A percentile compares a stretch with the other conserved stretches of the same genome.
These are phyloP conservation scores for Vimba vimba DNA, from an alignment of 2,113 vertebrate species.

Conservation along the genomic window DNA sequence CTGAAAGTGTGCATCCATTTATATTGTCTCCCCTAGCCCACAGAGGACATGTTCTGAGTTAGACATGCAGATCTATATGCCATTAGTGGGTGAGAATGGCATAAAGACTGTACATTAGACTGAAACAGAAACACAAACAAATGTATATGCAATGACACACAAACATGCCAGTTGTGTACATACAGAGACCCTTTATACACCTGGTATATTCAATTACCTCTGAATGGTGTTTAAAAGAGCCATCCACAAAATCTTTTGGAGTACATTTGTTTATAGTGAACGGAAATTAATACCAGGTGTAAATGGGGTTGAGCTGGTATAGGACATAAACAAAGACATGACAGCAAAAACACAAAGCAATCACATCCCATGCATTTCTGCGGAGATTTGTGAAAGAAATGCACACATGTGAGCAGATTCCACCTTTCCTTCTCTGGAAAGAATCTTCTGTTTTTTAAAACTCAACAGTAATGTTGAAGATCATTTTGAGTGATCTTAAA, in stretches of 20 bases:
- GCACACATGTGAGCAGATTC: constrained; percentile 58
- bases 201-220: background rate
- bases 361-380: constrained; percentile 63
- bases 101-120: constrained; percentile 1
- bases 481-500: background rate
- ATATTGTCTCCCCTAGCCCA: background rate
- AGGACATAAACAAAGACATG: background rate
- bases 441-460: background rate
- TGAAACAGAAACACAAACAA: constrained; percentile 27
- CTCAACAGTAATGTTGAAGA: background rate
- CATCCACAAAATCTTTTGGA: background rate
- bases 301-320: background rate
- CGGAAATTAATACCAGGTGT: constrained; percentile 1
- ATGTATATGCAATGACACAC: background rate
- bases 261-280: background rate
- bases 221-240: background rate
- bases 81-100: background rate
- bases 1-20: constrained; percentile 14
- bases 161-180: constrained; percentile 40
- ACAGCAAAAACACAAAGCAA: constrained; percentile 35
- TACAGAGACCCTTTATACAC: background rate
- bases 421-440: constrained; percentile 65
- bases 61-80: constrained; percentile 42
- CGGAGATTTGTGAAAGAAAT: constrained; percentile 52
- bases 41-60: constrained; percentile 18